A percentile compares a stretch with the other conserved stretches of the same genome.
phyloP scores from a whole-genome alignment of 1,140 invertebrate genomes.

The Leptinotarsa lineolata region DNA sequence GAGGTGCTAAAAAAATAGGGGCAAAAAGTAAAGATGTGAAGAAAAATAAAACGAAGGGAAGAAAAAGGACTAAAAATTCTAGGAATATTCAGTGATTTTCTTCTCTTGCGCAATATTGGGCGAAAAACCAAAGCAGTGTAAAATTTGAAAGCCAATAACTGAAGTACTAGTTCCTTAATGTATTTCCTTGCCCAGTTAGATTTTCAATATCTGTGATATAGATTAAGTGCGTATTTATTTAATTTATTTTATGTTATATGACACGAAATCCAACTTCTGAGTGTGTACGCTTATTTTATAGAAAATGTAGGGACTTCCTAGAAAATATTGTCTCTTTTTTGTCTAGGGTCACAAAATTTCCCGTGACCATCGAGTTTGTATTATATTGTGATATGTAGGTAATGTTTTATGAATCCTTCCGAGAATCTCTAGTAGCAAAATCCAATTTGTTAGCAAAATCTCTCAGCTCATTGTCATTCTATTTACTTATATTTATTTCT shows the following conservation, averaged over 20 bases:
- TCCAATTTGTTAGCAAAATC: neutral
- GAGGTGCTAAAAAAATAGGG: neutral
- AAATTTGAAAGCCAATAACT: neutral
- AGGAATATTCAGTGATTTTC: no score
- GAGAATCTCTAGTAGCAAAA: neutral
- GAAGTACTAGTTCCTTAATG: neutral
- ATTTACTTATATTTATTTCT: neutral
- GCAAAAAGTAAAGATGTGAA: no score
- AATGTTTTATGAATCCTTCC: neutral
- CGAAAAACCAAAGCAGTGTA: neutral
- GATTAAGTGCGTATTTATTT: neutral
- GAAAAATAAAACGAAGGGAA: no score
- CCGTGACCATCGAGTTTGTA: neutral
- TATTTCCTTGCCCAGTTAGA: neutral
- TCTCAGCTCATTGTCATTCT: neutral
- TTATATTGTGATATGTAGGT: conserved; percentile 8
- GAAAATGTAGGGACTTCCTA: neutral
- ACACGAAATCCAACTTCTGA: neutral
- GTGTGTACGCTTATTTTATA: neutral
- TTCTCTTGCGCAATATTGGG: neutral
- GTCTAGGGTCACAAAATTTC: neutral
- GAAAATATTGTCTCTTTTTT: neutral
- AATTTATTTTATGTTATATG: neutral
- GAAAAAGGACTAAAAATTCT: no score
- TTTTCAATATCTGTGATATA: conserved; percentile 6